Evolutionary conservation across 37 sponge, comb jelly and placozoan genomes (phyloP).

Genomic region (Lycopodina hypogea): DNA sequence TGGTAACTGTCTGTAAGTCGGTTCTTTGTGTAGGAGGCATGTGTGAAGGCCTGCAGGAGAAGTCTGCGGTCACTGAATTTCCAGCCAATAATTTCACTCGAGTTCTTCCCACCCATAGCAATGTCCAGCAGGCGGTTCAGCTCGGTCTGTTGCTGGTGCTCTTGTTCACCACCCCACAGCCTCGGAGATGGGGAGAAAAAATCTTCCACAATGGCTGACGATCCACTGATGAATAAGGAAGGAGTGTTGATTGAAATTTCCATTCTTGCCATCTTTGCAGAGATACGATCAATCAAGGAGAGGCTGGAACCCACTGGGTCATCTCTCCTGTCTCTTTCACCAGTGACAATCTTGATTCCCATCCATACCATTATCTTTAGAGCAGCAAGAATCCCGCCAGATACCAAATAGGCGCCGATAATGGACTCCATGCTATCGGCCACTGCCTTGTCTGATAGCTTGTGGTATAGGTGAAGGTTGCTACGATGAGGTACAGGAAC

Average conservation of each 20-base stretch:
- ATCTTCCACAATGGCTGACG: conserved; percentile 1
- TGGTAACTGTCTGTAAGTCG: conserved; percentile 90
- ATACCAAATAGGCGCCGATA: conserved; percentile 80
- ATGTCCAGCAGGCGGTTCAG: neutral
- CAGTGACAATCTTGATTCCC: conserved; percentile 37
- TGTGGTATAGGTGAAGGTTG: conserved; percentile 45
- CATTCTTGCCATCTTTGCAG: conserved; percentile 1
- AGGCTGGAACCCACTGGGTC: neutral
- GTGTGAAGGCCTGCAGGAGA: conserved; percentile 91
- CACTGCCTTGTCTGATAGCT: conserved; percentile 82
- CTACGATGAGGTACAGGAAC: neutral
- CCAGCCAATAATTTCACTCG: conserved; percentile 46
- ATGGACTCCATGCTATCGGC: conserved; percentile 93
- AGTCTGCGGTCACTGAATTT: conserved; percentile 62
- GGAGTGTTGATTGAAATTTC: neutral
- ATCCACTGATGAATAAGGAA: neutral
- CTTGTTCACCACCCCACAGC: neutral
- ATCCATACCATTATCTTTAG: conserved; percentile 72
- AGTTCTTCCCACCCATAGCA: neutral
- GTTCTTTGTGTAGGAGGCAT: conserved; percentile 86
- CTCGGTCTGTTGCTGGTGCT: neutral
- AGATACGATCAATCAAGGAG: neutral
- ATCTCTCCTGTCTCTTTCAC: neutral
- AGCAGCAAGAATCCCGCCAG: conserved; percentile 77
- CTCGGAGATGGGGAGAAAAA: conserved; percentile 13